These are phyloP conservation scores for Pseudanteris insignis DNA, from an alignment of 2,888 invertebrate genomes.

Conservation along the genomic window DNA sequence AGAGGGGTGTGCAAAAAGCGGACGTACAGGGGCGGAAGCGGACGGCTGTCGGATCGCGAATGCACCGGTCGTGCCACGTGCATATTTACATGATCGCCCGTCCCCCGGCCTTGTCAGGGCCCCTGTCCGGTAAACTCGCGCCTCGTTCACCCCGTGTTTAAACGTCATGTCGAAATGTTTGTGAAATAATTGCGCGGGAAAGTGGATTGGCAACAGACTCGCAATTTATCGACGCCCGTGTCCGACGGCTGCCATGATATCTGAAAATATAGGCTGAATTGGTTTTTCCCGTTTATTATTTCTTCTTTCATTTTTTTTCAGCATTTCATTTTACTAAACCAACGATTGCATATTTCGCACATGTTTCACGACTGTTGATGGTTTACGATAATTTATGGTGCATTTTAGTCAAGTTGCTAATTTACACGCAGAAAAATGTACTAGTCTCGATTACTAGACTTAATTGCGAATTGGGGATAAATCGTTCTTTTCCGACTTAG, in stretches of 20 bases:
- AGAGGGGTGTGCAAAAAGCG: conserved; percentile 23
- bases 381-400: background rate
- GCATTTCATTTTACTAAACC: background rate
- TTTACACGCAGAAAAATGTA: no score
- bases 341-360: no score
- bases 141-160: conserved; percentile 50
- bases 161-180: conserved; percentile 63
- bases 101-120: conserved; percentile 38
- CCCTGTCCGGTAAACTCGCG: conserved; percentile 38
- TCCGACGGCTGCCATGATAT: conserved; percentile 30
- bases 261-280: conserved; percentile 12
- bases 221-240: conserved; percentile 41
- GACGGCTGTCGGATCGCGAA: conserved; percentile 60
- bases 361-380: no score
- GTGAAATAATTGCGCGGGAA: conserved; percentile 65
- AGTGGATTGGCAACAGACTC: conserved; percentile 60
- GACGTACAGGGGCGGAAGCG: conserved; percentile 31
- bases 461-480: no score
- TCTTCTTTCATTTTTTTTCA: conserved; percentile 1
- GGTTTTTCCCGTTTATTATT: conserved; percentile 6
- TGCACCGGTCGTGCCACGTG: conserved; percentile 64
- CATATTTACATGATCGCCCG: conserved; percentile 62
- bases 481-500: no score
- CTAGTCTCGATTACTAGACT: no score
- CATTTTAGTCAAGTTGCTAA: background rate